These are phyloP conservation scores for Philaethria dido DNA, from an alignment of 2,888 invertebrate genomes.

Conservation along the genomic window DNA sequence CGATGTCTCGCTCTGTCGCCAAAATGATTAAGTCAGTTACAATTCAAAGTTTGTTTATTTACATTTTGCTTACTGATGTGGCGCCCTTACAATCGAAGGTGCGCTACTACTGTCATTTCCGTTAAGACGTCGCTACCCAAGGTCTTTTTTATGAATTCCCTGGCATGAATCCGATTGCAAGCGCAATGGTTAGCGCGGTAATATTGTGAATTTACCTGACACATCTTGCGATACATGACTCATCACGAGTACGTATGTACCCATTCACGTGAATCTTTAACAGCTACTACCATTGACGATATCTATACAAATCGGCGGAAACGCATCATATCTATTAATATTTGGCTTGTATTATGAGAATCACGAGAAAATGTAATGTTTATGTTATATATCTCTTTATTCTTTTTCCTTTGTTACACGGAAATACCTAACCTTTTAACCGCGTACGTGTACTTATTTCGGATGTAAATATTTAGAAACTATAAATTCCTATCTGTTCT, in stretches of 20 bases:
- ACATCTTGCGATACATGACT: slow-evolving; percentile 49
- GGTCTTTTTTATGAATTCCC: slow-evolving; percentile 70
- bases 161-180: slow-evolving; percentile 71
- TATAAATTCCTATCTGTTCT: not conserved
- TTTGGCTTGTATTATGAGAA: slow-evolving; percentile 5
- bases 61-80: slow-evolving; percentile 53
- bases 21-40: slow-evolving; percentile 51
- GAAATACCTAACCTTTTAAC: not conserved
- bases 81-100: slow-evolving; percentile 64
- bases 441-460: not conserved
- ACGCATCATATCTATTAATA: slow-evolving; percentile 20
- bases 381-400: slow-evolving; percentile 4
- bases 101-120: slow-evolving; percentile 66
- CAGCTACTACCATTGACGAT: slow-evolving; percentile 13
- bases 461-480: slow-evolving; percentile 6
- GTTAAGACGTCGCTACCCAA: slow-evolving; percentile 64
- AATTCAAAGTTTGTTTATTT: slow-evolving; percentile 41
- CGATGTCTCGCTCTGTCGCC: slow-evolving; percentile 62
- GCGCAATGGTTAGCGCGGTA: slow-evolving; percentile 60
- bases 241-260: slow-evolving; percentile 22
- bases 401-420: slow-evolving; percentile 1
- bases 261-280: slow-evolving; percentile 28
- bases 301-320: slow-evolving; percentile 16
- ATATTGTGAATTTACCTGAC: slow-evolving; percentile 67
- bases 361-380: slow-evolving; percentile 3